These are phyloP conservation scores for Drosophila rellima DNA, from an alignment of 2,888 invertebrate genomes.

Conservation along the genomic window DNA sequence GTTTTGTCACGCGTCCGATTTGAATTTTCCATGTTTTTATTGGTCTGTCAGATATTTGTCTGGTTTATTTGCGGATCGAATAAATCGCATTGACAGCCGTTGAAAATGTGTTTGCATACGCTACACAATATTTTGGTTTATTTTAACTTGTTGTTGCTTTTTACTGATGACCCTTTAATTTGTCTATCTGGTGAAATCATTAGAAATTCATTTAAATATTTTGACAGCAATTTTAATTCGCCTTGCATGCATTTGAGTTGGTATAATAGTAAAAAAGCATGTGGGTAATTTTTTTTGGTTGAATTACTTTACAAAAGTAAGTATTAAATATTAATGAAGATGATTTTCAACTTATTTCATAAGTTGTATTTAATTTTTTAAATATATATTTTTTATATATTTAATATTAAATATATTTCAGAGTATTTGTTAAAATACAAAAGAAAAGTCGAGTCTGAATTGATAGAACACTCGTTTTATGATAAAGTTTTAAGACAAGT, in stretches of 20 bases:
- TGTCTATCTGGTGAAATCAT: slow-evolving; percentile 15
- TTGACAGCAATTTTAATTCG: slow-evolving; percentile 35
- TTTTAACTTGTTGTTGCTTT: slow-evolving; percentile 1
- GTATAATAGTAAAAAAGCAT: too few species aligned
- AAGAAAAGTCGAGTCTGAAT: too few species aligned
- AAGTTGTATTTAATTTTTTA: too few species aligned
- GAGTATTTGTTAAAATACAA: too few species aligned
- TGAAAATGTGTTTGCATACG: slow-evolving; percentile 34
- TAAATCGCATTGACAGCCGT: slow-evolving; percentile 45
- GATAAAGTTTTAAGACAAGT: too few species aligned
- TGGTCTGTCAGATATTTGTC: slow-evolving; percentile 38
- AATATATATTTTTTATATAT: too few species aligned
- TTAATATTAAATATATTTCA: too few species aligned
- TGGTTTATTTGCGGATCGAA: slow-evolving; percentile 7
- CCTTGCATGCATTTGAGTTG: slow-evolving; percentile 25
- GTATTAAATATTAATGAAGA: too few species aligned
- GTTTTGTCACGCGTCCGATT: slow-evolving; percentile 48
- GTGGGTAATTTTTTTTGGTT: too few species aligned
- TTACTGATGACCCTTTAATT: slow-evolving; percentile 8
- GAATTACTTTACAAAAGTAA: too few species aligned
- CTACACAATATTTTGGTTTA: slow-evolving; percentile 23
- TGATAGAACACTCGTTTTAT: too few species aligned
- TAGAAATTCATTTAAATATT: slow-evolving; percentile 41
- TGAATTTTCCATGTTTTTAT: slow-evolving; percentile 37
- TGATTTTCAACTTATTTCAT: too few species aligned